phyloP scores from a whole-genome alignment of 2,888 invertebrate genomes.

The Arrhopalites spinosus region DNA sequence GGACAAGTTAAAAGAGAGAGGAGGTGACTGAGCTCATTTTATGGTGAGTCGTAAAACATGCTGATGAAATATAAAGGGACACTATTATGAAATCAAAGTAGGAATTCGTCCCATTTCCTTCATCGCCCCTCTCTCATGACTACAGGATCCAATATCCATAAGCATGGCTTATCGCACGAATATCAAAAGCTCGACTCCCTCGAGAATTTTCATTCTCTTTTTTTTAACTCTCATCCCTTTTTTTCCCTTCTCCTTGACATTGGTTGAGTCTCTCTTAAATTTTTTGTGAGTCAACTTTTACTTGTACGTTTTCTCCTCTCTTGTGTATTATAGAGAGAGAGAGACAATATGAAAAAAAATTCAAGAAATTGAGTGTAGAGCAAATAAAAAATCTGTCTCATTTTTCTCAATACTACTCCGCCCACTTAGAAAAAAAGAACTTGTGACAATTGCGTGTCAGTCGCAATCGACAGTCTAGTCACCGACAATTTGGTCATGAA shows the following conservation, averaged over 20 bases:
- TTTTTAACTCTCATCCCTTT: not conserved
- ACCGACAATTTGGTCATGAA: not conserved
- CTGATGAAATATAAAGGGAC: constrained; percentile 42
- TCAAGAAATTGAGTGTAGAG: too few species aligned
- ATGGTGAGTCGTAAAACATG: constrained; percentile 36
- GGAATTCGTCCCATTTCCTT: constrained; percentile 25
- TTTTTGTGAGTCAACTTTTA: not conserved
- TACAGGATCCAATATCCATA: constrained; percentile 37
- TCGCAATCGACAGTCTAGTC: not conserved
- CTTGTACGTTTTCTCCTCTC: not conserved
- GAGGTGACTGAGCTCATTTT: constrained; percentile 17
- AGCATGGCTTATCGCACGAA: constrained; percentile 36
- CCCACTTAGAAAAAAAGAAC: not conserved
- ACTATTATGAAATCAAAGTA: constrained; percentile 41
- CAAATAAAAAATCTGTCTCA: too few species aligned
- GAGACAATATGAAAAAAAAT: too few species aligned
- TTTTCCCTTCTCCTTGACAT: not conserved
- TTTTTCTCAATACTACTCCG: too few species aligned
- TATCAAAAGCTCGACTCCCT: constrained; percentile 27
- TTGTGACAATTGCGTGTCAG: too few species aligned
- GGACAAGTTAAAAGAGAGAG: constrained; percentile 5
- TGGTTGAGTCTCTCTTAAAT: too few species aligned
- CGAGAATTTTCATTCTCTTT: not conserved
- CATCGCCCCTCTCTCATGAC: constrained; percentile 17
- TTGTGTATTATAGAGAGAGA: not conserved